Base-by-base conservation (phyloP, 2,797 vertebrate species). In the Cyclura pinguis region DNA sequence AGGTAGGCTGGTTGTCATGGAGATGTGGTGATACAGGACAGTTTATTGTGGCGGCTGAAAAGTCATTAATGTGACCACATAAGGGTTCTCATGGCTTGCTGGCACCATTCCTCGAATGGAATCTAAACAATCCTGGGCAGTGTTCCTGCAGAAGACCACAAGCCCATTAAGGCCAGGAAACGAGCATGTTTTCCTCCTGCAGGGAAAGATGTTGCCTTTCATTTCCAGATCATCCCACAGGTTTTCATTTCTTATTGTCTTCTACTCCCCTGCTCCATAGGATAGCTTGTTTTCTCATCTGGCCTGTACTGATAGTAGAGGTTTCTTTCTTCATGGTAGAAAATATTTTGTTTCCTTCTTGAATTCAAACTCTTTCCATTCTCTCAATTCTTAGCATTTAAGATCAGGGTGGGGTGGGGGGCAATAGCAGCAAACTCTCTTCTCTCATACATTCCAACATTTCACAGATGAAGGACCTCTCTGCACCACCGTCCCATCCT, bases 91-190 rank as follows among this genome's bases (percentile, higher is more conserved):
- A 42, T 22, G 80, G 35, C 42, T 84, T 80, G 62, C 55, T 92
- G 91, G 85, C 91, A 87, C 0, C 35, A 22, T 27, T 87, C 80
- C 73, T 78, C 3, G 42, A 8, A 76, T 88, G 86, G 83, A 91
- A 91, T 88, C 47, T 91, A 94, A 0, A 69, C 88, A 55, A 0
- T 52, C 38, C 83, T 74, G 3, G 81, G 73, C 74, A 86, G 10
- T 18, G 1, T 89, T 89, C 88, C 84, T 83, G 29, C 50, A 35
- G 62, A 59, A 78, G 84, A 84, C 91, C 88, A 92, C 91, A 92
- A 86, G 73, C 85, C 80, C 76, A 87, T 78, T 91, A 87, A 87
- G 35, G 78, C 73, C 80, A 72, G 84, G 59, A 86, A 89, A 50
- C 57, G 69, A 47, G 50, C 84, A 57, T 78, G 50, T 69, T 92